Base-by-base conservation (phyloP, 1,140 invertebrate genomes). In the Oryzaephilus surinamensis region DNA sequence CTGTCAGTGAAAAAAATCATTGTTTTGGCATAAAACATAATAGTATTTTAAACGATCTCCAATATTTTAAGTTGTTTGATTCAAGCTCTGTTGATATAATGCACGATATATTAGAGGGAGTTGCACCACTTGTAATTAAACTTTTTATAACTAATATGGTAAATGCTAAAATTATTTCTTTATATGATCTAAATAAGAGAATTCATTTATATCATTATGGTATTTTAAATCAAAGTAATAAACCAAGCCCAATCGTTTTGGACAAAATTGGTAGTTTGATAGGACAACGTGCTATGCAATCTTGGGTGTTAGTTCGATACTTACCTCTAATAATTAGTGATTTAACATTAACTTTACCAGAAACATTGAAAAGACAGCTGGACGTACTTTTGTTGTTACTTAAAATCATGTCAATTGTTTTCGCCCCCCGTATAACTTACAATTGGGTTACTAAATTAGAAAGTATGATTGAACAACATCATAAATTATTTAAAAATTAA, bases 101-200 rank as follows among this genome's bases (percentile, higher is more conserved):
- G 40, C 40, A 42, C 36, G 40, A 42, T 42, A 30, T 29, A n/a
- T 19, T 42, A 3, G 40, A 42, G 26, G 32, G 32, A 3, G 14
- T 14, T 3, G 40, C 19, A 12, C 32, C 6, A 5, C 23, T 15
- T 8, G 32, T 29, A 36, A 11, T 42, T 2, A 42, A 42, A 23
- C 26, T 36, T 2, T 29, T 42, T 21, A 3, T 36, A 6, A 42
- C 19, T 21, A 5, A 30, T 7, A 2, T 28, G 2, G 12, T 34
- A 28, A 13, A 23, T 5, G n/a, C 11, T 17, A 42, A 23, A 3
- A 3, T 29, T 12, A 35, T 36, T 6, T 11, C 23, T 23, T n/a
- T n/a, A n/a, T 15, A 26, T 29, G n/a, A 42, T 2, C 6, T 37
- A 28, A 28, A 28, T 19, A 16, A 27, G 2, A 27, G 35, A 11